phyloP scores from a whole-genome alignment of 2,797 vertebrate genomes.

The Poeciliopsis gracilis region DNA sequence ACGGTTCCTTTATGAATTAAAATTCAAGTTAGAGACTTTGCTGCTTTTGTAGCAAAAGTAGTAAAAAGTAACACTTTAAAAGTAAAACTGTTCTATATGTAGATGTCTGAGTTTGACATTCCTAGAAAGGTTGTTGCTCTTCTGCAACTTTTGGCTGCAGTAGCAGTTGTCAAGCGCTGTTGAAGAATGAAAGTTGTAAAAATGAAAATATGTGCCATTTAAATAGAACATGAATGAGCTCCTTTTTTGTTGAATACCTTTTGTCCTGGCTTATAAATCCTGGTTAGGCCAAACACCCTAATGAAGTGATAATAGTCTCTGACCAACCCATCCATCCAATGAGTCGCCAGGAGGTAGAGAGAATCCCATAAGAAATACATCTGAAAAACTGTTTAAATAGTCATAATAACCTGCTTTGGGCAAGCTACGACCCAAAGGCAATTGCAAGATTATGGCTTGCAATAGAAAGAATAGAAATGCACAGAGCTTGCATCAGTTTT shows the following conservation, averaged over 20 bases:
- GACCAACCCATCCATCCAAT: not conserved
- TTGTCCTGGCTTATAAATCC: not conserved
- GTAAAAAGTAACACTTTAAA: too few relatives aligned
- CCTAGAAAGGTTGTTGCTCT: not conserved
- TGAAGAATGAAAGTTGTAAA: not conserved
- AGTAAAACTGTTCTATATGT: not conserved
- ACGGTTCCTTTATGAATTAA: not conserved
- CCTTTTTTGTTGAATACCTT: not conserved
- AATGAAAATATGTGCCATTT: not conserved
- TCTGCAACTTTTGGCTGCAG: not conserved
- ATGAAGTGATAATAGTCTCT: not conserved
- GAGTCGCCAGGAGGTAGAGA: not conserved
- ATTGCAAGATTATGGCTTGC: slow-evolving; percentile 29
- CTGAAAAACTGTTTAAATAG: slow-evolving; percentile 33
- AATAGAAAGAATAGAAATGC: slow-evolving; percentile 12
- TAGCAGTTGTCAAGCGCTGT: not conserved
- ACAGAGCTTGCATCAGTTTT: slow-evolving; percentile 31
- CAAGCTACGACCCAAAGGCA: slow-evolving; percentile 34
- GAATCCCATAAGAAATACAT: not conserved
- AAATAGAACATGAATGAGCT: not conserved
- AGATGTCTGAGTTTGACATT: not conserved
- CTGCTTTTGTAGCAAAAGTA: not conserved
- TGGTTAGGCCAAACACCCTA: not conserved
- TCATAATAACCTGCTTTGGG: slow-evolving; percentile 37
- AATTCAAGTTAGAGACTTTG: not conserved